These are phyloP conservation scores for Petroica traversi DNA, from an alignment of 2,113 vertebrate genomes.

Conservation along the genomic window DNA sequence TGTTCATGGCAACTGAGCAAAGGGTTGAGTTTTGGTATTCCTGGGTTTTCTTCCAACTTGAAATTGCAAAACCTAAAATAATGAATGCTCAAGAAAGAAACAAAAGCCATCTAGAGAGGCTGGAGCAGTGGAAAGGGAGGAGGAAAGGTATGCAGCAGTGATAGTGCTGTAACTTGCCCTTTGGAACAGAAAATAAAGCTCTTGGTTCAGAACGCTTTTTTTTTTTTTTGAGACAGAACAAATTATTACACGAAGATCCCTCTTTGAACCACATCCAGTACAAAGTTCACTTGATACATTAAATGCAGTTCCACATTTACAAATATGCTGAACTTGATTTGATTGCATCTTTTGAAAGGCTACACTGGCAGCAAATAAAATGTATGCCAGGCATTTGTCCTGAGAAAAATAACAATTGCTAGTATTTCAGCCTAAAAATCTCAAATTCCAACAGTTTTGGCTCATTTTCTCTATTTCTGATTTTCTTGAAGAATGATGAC, in stretches of 20 bases:
- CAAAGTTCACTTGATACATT: constrained; percentile 22
- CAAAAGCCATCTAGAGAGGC: background rate
- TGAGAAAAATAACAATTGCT: background rate
- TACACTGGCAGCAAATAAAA: background rate
- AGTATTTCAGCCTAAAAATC: background rate
- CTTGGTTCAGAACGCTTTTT: background rate
- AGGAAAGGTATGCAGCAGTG: background rate
- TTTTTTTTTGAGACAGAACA: constrained; percentile 15
- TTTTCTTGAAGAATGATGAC: background rate
- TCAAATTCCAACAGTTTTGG: background rate
- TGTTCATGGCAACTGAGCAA: background rate
- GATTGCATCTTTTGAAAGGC: background rate
- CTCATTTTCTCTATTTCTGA: background rate
- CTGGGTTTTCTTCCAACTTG: background rate
- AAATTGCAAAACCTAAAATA: background rate
- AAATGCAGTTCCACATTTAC: background rate
- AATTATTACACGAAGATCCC: background rate
- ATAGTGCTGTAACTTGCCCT: constrained; percentile 26
- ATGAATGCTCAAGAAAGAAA: rapidly evolving
- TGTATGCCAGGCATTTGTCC: background rate
- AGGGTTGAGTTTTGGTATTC: background rate
- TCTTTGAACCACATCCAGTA: background rate
- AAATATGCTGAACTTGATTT: background rate
- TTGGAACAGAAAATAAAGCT: constrained; percentile 28
- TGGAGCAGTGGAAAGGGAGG: background rate